Conservation (phyloP, 2,113 vertebrate species). For the Pituophis catenifer region DNA sequence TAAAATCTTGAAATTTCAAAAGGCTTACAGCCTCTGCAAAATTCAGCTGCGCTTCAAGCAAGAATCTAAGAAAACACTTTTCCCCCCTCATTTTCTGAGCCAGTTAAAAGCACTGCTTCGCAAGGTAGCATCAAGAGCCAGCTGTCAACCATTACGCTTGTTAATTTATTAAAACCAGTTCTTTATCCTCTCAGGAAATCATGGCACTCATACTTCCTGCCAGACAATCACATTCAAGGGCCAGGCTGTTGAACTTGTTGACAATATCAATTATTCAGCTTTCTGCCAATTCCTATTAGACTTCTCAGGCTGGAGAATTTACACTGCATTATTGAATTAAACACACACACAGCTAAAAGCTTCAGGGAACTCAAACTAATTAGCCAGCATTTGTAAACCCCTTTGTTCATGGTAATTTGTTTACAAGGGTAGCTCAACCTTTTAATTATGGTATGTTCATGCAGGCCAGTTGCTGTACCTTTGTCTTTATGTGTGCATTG, state of each 20-base stretch:
- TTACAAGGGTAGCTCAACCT: constrained; percentile 81
- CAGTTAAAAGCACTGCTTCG: constrained; percentile 41
- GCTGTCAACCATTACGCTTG: constrained; percentile 69
- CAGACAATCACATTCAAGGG: constrained; percentile 64
- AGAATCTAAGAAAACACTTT: not conserved
- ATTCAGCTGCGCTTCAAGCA: not conserved
- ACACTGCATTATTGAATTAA: constrained; percentile 79
- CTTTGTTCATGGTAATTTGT: constrained; percentile 85
- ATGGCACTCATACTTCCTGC: constrained; percentile 58
- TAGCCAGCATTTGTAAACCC: constrained; percentile 77
- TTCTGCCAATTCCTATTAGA: constrained; percentile 81
- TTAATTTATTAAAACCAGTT: constrained; percentile 76
- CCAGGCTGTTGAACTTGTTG: constrained; percentile 64
- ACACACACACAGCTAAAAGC: constrained; percentile 71
- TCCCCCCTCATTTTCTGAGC: not conserved
- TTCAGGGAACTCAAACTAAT: constrained; percentile 79
- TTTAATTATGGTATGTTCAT: constrained; percentile 78
- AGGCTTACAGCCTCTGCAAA: not conserved
- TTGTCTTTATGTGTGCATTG: constrained; percentile 15
- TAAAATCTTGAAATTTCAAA: not conserved
- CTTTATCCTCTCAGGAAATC: constrained; percentile 78
- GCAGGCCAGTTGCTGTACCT: constrained; percentile 59
- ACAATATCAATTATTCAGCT: constrained; percentile 79
- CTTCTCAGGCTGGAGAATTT: constrained; percentile 74
- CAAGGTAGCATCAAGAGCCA: constrained; percentile 64